A percentile compares a stretch with the other conserved stretches of the same genome.
Evolutionary conservation across 1,140 invertebrate genomes (phyloP).

Genomic region (honey bee (Apis mellifera)): Amel_HAv3.1 CM009935.2:7783501-7784000

Average conservation of each 20-base stretch:
- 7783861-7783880: slow-evolving; percentile 52
- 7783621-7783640: not conserved
- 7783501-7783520: no score
- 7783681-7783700: slow-evolving; percentile 45
- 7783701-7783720: slow-evolving; percentile 33
- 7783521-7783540: no score
- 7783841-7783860: slow-evolving; percentile 51
- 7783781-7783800: slow-evolving; percentile 26
- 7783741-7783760: slow-evolving; percentile 43
- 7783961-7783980: not conserved
- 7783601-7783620: no score
- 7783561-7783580: no score
- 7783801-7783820: slow-evolving; percentile 27
- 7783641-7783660: slow-evolving; percentile 32
- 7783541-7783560: no score
- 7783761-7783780: slow-evolving; percentile 37
- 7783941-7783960: slow-evolving; percentile 32
- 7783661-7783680: not conserved
- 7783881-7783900: slow-evolving; percentile 41
- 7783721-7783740: slow-evolving; percentile 38
- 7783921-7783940: slow-evolving; percentile 51
- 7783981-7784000: not conserved
- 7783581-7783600: no score
- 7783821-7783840: slow-evolving; percentile 49
- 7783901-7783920: slow-evolving; percentile 45